Percentiles rank a stretch among this genome's conserved stretches.
Evolutionary conservation across 1,140 invertebrate genomes (phyloP).

Genomic region (Oedothorax gibbosus): DNA sequence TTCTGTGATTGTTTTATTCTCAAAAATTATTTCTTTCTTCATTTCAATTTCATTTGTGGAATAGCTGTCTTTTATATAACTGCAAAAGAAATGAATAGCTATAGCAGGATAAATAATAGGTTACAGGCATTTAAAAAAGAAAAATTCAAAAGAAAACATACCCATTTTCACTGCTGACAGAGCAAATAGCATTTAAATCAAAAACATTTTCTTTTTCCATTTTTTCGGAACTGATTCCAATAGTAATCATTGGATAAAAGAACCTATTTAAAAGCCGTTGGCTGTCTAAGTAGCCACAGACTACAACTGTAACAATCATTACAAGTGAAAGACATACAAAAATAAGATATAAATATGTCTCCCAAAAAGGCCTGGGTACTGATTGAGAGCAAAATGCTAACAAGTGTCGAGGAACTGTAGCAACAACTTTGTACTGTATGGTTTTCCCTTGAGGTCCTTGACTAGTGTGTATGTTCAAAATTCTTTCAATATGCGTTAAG

Average conservation of each 20-base stretch:
- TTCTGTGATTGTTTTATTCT: background rate
- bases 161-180: conserved; percentile 32
- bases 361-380: conserved; percentile 83
- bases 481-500: conserved; percentile 79
- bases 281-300: conserved; percentile 80
- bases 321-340: conserved; percentile 75
- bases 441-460: conserved; percentile 57
- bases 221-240: conserved; percentile 50
- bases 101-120: background rate
- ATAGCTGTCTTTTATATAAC: conserved; percentile 32
- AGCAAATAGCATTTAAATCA: conserved; percentile 58
- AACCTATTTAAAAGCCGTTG: conserved; percentile 77
- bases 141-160: conserved; percentile 1
- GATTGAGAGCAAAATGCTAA: conserved; percentile 80
- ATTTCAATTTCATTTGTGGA: background rate
- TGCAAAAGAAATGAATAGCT: conserved; percentile 21
- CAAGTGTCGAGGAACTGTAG: conserved; percentile 82
- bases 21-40: conserved; percentile 33
- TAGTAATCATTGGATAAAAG: conserved; percentile 66
- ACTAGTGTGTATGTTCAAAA: conserved; percentile 72
- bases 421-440: conserved; percentile 81
- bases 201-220: conserved; percentile 57
- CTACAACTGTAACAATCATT: conserved; percentile 77
- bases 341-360: conserved; percentile 79
- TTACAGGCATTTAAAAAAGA: background rate